Evolutionary conservation across 92 coral and sea anemone species (phyloP), one percentile per base, ranked within the genome.

Genomic region (Zoanthus sansibaricus): DNA sequence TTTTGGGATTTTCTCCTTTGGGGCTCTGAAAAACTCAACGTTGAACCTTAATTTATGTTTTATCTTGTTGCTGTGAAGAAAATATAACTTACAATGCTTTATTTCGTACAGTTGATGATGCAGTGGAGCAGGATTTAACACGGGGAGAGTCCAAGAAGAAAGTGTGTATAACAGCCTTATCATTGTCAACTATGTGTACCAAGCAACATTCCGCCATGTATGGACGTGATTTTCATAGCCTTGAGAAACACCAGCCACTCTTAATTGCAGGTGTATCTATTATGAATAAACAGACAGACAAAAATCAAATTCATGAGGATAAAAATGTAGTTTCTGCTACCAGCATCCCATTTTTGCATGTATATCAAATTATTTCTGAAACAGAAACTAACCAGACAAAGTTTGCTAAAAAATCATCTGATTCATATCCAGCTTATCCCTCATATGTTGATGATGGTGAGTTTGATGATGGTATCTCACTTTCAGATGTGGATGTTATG

Each of bases 331-430:
- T 30, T 62, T 37, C 55, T 7, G 5, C 78, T 12, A 76, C 64
- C 69, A 69, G 58, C 37, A 52, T 31, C 14, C 92, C 97, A 16
- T 90, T 86, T 79, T 85, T 94, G 25, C 80, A 90, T 72, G 76
- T 94, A 44, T 94, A 89, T 75, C 89, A 84, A 72, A 84, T 91
- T 32, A 88, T 94, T 31, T 77, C 93, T 62, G 95, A 94, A 51
- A 86, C 84, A 69, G 82, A 51, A 77, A 71, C 72, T 54, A 58
- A 52, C 55, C 25, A 72, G 18, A 62, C 61, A 13, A 83, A 83
- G 0, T 87, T 91, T 8, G 87, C 87, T 77, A 90, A 85, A 6
- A 92, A 61, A 78, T 47, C 71, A 17, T 71, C 64, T 17, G 93
- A 91, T 31, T 82, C 80, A 37, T 91, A 91, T 54, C 73, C 86